Conservation (phyloP, 2,113 vertebrate genomes). For the Alaudala cheleensis region DNA sequence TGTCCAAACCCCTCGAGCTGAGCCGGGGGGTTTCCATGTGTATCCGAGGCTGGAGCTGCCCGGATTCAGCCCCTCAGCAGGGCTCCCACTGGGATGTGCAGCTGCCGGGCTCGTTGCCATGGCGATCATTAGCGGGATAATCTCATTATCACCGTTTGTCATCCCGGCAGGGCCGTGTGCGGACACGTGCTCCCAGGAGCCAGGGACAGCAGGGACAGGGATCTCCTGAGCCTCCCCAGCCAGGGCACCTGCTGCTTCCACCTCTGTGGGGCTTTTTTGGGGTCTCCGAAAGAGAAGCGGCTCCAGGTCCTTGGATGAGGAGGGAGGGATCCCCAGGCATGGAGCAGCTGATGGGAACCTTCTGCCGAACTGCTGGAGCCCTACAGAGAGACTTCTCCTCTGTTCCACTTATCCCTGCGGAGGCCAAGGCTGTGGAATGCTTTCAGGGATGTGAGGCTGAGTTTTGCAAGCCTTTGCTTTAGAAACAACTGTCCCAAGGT, state of each 20-base stretch:
- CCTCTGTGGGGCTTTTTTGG: accelerated
- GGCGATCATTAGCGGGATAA: neutral
- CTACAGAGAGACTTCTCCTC: neutral
- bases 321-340: neutral
- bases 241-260: accelerated
- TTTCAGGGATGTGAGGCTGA: neutral
- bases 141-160: neutral
- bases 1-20: accelerated
- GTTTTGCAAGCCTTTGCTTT: neutral
- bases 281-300: accelerated
- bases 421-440: neutral
- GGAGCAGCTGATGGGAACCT: neutral
- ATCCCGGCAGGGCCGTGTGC: accelerated
- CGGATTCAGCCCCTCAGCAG: neutral
- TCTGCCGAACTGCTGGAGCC: neutral
- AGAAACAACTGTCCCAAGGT: neutral
- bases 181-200: neutral
- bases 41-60: neutral
- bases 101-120: neutral
- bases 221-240: neutral
- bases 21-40: accelerated
- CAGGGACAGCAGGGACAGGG: neutral
- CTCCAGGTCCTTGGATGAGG: neutral
- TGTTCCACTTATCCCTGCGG: accelerated
- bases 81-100: neutral